Percentiles rank a stretch among this genome's conserved stretches.
Conservation (phyloP, 2,797 vertebrate species). For the Nasua narica region DNA sequence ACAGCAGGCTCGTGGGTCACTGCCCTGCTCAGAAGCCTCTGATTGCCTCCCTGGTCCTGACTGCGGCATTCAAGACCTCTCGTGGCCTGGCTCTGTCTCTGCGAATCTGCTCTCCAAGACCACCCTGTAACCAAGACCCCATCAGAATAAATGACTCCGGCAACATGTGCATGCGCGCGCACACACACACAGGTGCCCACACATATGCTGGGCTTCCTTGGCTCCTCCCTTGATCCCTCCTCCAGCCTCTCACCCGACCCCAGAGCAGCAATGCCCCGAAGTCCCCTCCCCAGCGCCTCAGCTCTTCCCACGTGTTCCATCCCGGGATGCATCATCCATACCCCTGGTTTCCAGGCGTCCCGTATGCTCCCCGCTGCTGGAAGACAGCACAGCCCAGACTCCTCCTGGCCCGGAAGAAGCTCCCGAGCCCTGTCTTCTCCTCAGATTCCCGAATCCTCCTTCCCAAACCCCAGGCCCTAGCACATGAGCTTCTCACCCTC, state of each 20-base stretch:
- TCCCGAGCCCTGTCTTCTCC: neutral
- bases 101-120: neutral
- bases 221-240: neutral
- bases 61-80: neutral
- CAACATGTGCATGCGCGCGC: fast-evolving
- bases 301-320: neutral
- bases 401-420: neutral
- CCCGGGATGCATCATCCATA: neutral
- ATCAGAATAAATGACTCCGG: fast-evolving
- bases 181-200: no score
- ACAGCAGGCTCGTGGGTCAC: neutral
- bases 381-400: neutral
- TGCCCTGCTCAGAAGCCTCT: neutral
- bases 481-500: neutral
- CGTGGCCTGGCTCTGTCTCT: neutral
- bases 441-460: neutral
- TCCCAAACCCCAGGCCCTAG: neutral
- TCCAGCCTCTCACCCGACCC: neutral
- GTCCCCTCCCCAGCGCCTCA: neutral
- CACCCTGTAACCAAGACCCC: fast-evolving
- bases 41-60: neutral
- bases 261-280: neutral
- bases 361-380: fast-evolving
- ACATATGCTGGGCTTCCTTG: neutral
- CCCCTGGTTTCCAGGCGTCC: fast-evolving